phyloP scores from a whole-genome alignment of 1,140 invertebrate genomes.

The Calosoma granatense region DNA sequence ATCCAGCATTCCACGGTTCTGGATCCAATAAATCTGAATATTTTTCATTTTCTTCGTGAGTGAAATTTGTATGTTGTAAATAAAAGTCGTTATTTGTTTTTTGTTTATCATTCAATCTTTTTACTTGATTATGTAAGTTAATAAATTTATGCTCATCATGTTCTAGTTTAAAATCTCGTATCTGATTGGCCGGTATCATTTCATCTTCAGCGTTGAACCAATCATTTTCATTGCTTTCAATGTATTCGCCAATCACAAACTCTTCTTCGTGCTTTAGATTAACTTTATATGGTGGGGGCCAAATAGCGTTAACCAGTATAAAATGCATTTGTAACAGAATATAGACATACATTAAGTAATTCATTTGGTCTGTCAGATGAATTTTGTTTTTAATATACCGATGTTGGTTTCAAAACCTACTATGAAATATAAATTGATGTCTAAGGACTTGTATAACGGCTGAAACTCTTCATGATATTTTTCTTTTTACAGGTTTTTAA shows the following conservation, averaged over 20 bases:
- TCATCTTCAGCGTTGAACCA: constrained; percentile 29
- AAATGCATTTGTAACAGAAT: not conserved
- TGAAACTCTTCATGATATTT: not conserved
- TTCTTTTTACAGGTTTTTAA: constrained; percentile 33
- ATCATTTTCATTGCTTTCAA: constrained; percentile 23
- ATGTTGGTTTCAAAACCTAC: no score
- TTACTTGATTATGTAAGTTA: not conserved
- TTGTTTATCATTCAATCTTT: constrained; percentile 12
- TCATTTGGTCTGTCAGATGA: not conserved
- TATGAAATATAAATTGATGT: not conserved
- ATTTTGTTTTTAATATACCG: not conserved
- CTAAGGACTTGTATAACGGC: not conserved
- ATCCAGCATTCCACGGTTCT: constrained; percentile 21
- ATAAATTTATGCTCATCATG: constrained; percentile 16
- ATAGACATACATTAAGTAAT: not conserved
- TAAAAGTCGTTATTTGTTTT: constrained; percentile 10
- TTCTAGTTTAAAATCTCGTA: constrained; percentile 14
- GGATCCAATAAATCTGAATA: constrained; percentile 20
- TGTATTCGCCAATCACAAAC: constrained; percentile 29
- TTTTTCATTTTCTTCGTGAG: constrained; percentile 15
- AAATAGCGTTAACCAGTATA: constrained; percentile 20
- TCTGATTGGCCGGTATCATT: constrained; percentile 24
- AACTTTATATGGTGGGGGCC: constrained; percentile 26
- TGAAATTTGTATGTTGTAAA: constrained; percentile 1
- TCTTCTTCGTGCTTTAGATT: constrained; percentile 25